Evolutionary conservation across 2,113 vertebrate species (phyloP), one percentile per base, ranked within the genome.

Genomic region (Stictonetta naevosa): DNA sequence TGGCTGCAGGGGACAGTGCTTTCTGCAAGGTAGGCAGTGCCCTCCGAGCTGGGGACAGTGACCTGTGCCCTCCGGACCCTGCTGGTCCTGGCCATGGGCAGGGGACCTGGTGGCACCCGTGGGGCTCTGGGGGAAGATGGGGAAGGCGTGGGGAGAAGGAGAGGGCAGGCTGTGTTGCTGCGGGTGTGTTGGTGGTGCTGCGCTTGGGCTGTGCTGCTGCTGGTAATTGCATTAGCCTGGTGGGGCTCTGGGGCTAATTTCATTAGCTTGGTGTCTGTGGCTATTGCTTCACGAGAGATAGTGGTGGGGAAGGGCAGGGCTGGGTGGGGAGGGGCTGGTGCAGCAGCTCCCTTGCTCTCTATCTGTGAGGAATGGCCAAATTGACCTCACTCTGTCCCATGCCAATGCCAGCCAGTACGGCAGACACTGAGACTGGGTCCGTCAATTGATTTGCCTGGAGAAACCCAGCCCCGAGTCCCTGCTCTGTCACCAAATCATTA

Each of bases 241-340:
- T 56, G 86, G 52, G 74, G 83, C 88, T 91, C 83, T 55, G 76
- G 66, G 53, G 52, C 72, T 97, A 93, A 97, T 96, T 96, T 92
- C 85, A 96, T 97, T 97, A 97, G 48, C 71, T 69, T 42, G 62
- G 83, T 97, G 95, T 86, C 92, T 96, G 84, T 83, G 86, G 81
- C 94, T 95, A 79, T 87, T 86, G 94, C 92, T 90, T 78, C 74
- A 67, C 34, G 50, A 11, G 63, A 84, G 63, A 31, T 10, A 42
- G 58, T 0, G 3, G 73, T 28, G 56, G 59, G 77, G 81, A 94
- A 66, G 36, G 90, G 36, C 68, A 83, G 69, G 55, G 67, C 60
- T 77, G 55, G 31, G 10, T 40, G 59, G 29, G 34, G 42, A 74
- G 82, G 75, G 71, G 53, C 31, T 85, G 75, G 34, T 52, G 55